phyloP scores from a whole-genome alignment of 2,113 vertebrate species.

The Zosterops japonicus region DNA sequence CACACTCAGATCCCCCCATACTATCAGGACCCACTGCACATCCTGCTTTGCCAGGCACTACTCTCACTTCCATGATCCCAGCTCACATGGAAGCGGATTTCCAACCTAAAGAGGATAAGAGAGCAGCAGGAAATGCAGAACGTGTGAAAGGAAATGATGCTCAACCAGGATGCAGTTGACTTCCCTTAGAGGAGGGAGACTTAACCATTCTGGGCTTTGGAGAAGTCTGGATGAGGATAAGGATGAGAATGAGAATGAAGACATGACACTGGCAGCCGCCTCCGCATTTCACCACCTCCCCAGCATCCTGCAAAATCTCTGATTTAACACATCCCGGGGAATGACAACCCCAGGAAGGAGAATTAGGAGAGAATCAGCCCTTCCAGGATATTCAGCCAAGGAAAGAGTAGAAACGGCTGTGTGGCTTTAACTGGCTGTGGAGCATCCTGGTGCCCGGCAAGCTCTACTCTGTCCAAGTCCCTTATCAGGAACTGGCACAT shows the following conservation, averaged over 20 bases:
- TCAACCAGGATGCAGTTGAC: neutral
- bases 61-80: neutral
- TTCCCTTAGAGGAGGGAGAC: neutral
- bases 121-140: conserved; percentile 9
- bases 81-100: neutral
- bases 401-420: neutral
- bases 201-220: neutral
- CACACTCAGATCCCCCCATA: neutral
- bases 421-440: neutral
- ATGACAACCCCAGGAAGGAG: neutral
- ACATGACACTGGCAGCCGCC: neutral
- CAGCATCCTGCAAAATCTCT: neutral
- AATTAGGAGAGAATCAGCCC: neutral
- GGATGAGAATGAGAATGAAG: neutral
- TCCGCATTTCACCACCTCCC: neutral
- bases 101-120: neutral
- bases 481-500: neutral
- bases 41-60: neutral
- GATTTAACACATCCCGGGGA: neutral
- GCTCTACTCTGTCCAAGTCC: neutral
- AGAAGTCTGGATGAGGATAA: neutral
- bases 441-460: neutral
- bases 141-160: neutral
- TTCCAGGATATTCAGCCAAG: neutral
- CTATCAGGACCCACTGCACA: neutral